phyloP scores from a whole-genome alignment of 1,140 invertebrate genomes.

The Aphidius gifuensis region DNA sequence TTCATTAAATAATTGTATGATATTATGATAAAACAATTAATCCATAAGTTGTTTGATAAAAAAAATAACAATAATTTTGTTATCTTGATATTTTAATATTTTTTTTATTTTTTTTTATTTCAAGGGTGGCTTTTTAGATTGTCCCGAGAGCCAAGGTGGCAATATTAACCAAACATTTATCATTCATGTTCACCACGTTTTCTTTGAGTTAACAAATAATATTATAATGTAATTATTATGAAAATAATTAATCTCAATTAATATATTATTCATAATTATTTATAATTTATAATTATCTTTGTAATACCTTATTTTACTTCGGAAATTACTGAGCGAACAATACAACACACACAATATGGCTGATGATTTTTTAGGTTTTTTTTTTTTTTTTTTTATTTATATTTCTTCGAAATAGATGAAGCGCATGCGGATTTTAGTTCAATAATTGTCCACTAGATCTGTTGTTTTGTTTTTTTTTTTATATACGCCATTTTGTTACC shows the following conservation, averaged over 20 bases:
- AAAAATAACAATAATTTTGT: neutral
- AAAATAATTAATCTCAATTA: too few species aligned
- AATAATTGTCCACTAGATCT: too few species aligned
- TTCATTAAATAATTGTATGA: neutral
- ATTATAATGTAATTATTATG: too few species aligned
- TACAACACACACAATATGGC: constrained; percentile 58
- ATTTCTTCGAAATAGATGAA: constrained; percentile 31
- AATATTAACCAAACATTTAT: constrained; percentile 55
- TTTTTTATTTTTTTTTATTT: constrained; percentile 30
- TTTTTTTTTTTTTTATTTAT: too few species aligned
- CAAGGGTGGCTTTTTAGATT: constrained; percentile 20
- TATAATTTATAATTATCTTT: constrained; percentile 10
- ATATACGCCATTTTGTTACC: too few species aligned
- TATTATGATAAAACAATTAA: neutral
- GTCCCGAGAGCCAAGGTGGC: constrained; percentile 46
- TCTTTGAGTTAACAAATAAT: too few species aligned
- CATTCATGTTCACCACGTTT: constrained; percentile 17
- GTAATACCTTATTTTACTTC: constrained; percentile 51
- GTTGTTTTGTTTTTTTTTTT: too few species aligned
- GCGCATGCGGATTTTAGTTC: constrained; percentile 35
- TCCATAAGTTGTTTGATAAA: neutral
- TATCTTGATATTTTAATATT: constrained; percentile 7
- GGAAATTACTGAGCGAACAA: constrained; percentile 52
- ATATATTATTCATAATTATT: neutral
- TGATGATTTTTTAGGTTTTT: constrained; percentile 35